phyloP scores from a whole-genome alignment of 2,888 invertebrate species.

The Brachyptera putata region DNA sequence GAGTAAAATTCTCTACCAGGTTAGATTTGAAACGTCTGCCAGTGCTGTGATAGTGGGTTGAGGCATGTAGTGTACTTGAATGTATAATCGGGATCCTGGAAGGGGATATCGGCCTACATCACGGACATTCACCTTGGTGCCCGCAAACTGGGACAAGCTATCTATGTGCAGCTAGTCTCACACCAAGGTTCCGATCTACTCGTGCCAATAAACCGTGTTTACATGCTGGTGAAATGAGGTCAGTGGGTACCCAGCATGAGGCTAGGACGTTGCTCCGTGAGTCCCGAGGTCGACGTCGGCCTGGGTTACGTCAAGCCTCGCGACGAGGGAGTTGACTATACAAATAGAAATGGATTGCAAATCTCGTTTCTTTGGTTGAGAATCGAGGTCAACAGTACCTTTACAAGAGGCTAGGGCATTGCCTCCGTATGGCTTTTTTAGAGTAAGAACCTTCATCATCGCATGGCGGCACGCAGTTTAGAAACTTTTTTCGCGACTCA shows the following conservation, averaged over 20 bases:
- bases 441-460: slow-evolving; percentile 40
- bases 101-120: slow-evolving; percentile 30
- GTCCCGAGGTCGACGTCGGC: slow-evolving; percentile 41
- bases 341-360: not conserved
- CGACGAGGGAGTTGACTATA: slow-evolving; percentile 8
- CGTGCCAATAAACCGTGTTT: slow-evolving; percentile 2
- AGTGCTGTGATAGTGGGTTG: too few relatives aligned
- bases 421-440: slow-evolving; percentile 46
- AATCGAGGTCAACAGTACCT: slow-evolving; percentile 46
- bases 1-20: too few relatives aligned
- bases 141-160: slow-evolving; percentile 32
- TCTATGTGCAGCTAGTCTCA: slow-evolving; percentile 24
- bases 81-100: not conserved
- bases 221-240: slow-evolving; percentile 22
- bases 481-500: slow-evolving; percentile 16
- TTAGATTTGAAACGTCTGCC: too few relatives aligned
- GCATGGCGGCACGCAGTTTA: slow-evolving; percentile 5
- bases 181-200: slow-evolving; percentile 7
- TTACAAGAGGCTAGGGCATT: slow-evolving; percentile 47
- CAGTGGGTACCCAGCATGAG: slow-evolving; percentile 24
- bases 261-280: slow-evolving; percentile 34
- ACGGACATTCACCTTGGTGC: slow-evolving; percentile 42
- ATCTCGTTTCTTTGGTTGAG: slow-evolving; percentile 18
- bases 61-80: slow-evolving; percentile 10
- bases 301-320: slow-evolving; percentile 34